Percentiles rank a stretch among this genome's conserved stretches.
Conservation (phyloP, 2,113 vertebrate genomes). For the Ranitomeya variabilis region DNA sequence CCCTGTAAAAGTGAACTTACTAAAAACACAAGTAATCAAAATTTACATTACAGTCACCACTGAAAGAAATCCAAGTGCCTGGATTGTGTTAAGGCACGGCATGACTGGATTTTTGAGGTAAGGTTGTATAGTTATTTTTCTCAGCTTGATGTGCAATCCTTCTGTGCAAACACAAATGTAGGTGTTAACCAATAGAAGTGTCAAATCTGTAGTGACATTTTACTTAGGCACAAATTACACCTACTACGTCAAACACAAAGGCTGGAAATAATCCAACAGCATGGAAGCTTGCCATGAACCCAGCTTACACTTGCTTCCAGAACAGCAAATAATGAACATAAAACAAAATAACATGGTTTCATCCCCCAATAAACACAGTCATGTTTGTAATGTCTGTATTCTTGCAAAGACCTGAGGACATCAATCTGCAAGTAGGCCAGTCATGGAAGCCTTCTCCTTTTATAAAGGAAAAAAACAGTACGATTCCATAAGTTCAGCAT, state of each 20-base stretch:
- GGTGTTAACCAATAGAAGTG: constrained; percentile 48
- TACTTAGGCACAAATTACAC: constrained; percentile 56
- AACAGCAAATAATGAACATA: background rate
- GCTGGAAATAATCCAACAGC: constrained; percentile 49
- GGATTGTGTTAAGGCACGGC: constrained; percentile 56
- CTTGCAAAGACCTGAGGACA: constrained; percentile 25
- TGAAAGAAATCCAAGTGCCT: constrained; percentile 55
- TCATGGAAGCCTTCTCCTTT: constrained; percentile 60
- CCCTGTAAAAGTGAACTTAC: constrained; percentile 59
- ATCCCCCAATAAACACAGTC: background rate
- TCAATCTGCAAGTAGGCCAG: constrained; percentile 17
- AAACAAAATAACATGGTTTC: constrained; percentile 27
- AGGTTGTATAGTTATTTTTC: constrained; percentile 55
- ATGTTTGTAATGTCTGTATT: constrained; percentile 24
- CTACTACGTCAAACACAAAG: constrained; percentile 56
- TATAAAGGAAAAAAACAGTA: constrained; percentile 53
- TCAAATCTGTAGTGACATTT: constrained; percentile 57
- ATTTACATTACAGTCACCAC: constrained; percentile 56
- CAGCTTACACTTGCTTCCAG: constrained; percentile 22
- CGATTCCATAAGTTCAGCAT: constrained; percentile 55
- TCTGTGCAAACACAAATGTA: constrained; percentile 55
- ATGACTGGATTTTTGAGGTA: constrained; percentile 58
- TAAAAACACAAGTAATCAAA: constrained; percentile 59
- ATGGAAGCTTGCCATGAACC: constrained; percentile 37
- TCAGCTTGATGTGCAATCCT: constrained; percentile 52